Percentiles rank a stretch among this genome's conserved stretches.
Conservation (phyloP, 2,113 vertebrate genomes). For the Scartelaos histophorus region DNA sequence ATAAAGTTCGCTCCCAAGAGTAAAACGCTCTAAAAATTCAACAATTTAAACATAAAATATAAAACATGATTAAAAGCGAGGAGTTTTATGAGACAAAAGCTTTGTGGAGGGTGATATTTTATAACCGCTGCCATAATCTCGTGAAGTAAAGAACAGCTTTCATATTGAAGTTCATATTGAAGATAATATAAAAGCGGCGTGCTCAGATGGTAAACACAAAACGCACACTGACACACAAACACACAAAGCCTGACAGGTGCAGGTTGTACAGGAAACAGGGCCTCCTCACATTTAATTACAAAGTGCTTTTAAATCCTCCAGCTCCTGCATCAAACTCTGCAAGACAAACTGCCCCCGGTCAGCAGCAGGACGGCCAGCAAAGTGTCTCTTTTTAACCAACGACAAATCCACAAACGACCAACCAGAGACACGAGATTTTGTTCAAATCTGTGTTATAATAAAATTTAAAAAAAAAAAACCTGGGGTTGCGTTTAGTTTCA, state of each 20-base stretch:
- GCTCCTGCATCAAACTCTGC: constrained; percentile 26
- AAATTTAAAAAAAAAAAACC: too few relatives aligned
- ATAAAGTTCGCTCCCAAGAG: too few relatives aligned
- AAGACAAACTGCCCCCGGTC: constrained; percentile 4
- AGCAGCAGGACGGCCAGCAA: background rate
- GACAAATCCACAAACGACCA: background rate
- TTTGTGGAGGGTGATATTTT: too few relatives aligned
- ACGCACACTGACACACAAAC: background rate
- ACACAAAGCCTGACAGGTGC: background rate
- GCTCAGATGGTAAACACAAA: background rate
- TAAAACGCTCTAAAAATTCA: too few relatives aligned
- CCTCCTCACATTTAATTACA: constrained; percentile 37
- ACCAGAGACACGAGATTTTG: background rate
- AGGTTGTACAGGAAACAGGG: constrained; percentile 16
- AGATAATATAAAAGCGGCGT: background rate
- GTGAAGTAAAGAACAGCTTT: background rate
- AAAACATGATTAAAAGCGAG: too few relatives aligned
- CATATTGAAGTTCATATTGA: background rate
- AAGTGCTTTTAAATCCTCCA: constrained; percentile 15
- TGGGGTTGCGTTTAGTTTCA: background rate
- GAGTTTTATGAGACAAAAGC: too few relatives aligned
- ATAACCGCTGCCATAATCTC: too few relatives aligned
- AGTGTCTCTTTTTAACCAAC: background rate
- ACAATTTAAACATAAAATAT: too few relatives aligned
- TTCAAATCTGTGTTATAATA: too few relatives aligned